These are phyloP conservation scores for Cerceris rybyensis DNA, from an alignment of 2,888 invertebrate genomes.

Conservation along the genomic window DNA sequence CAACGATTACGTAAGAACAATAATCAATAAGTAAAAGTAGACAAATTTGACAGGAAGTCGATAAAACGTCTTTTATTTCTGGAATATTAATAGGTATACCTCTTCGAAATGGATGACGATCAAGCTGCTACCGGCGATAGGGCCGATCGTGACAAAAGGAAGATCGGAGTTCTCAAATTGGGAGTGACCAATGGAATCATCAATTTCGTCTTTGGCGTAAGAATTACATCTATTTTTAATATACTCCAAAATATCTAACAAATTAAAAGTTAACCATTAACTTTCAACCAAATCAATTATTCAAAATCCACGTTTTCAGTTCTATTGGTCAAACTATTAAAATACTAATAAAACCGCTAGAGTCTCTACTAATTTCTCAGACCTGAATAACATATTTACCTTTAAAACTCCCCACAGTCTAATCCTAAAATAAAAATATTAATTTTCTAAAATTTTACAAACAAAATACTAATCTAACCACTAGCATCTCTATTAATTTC, in stretches of 20 bases:
- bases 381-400: no score
- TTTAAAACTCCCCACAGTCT: no score
- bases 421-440: no score
- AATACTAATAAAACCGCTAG: background rate
- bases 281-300: no score
- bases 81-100: constrained; percentile 68
- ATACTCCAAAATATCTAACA: background rate
- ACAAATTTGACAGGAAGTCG: background rate
- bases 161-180: constrained; percentile 87
- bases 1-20: background rate
- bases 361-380: no score
- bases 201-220: constrained; percentile 93
- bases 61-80: background rate
- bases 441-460: no score
- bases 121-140: constrained; percentile 84
- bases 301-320: no score
- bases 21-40: background rate
- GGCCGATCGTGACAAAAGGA: constrained; percentile 87
- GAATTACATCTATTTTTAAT: background rate
- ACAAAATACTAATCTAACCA: background rate
- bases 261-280: no score
- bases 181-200: constrained; percentile 91
- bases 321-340: background rate
- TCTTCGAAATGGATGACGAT: constrained; percentile 79
- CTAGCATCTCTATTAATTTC: no score